phyloP scores from a whole-genome alignment of 2,113 vertebrate species.

The Struthio camelus region DNA sequence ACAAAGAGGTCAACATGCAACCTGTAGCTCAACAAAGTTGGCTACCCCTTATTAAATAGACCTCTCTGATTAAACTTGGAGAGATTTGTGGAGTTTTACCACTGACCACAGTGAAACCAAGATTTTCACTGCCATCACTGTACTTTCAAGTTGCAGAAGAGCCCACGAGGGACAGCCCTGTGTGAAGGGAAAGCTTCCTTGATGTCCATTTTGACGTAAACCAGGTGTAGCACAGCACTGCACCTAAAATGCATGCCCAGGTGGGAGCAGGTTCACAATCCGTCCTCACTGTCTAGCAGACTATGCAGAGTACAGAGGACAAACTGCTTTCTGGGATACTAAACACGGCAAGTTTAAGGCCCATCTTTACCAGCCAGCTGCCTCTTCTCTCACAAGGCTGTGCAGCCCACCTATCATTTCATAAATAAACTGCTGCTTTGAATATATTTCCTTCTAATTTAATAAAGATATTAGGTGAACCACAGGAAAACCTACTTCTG shows the following conservation, averaged over 20 bases:
- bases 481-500: neutral
- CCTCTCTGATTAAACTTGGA: neutral
- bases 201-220: neutral
- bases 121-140: neutral
- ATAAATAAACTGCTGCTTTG: neutral
- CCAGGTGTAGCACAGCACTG: neutral
- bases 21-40: neutral
- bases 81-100: neutral
- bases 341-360: rapidly evolving
- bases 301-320: neutral
- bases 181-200: neutral
- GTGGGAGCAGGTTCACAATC: neutral
- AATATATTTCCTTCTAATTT: neutral
- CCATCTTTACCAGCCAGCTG: neutral
- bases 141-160: neutral
- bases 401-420: neutral
- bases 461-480: neutral
- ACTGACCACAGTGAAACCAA: neutral
- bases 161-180: neutral
- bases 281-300: rapidly evolving
- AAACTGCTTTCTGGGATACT: neutral
- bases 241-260: neutral
- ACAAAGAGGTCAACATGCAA: neutral
- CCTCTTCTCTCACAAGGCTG: neutral
- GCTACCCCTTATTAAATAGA: neutral